phyloP scores from a whole-genome alignment of 2,797 vertebrate genomes.

The Alouatta caraya region DNA sequence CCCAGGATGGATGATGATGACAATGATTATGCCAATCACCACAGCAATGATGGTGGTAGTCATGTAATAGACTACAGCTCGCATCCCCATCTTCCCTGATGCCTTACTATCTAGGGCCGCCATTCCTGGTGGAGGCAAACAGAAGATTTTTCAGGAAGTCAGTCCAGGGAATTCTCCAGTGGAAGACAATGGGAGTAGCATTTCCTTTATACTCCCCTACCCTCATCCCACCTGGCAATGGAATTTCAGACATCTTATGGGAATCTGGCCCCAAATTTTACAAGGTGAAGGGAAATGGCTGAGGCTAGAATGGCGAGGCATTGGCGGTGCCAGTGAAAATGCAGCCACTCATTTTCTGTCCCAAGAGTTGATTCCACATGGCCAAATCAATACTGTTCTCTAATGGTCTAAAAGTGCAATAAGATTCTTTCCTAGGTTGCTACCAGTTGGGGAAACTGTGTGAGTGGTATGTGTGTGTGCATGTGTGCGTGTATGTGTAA shows the following conservation, averaged over 20 bases:
- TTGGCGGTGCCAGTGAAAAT: background rate
- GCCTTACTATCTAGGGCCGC: conserved; percentile 97
- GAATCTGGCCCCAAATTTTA: background rate
- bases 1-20: conserved; percentile 97
- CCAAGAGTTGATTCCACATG: background rate
- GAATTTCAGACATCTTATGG: background rate
- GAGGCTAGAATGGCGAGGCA: background rate
- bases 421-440: background rate
- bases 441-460: background rate
- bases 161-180: conserved; percentile 6
- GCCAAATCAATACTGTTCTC: background rate
- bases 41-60: conserved; percentile 97
- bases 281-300: background rate
- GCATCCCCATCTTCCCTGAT: conserved; percentile 97
- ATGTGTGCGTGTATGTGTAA: background rate
- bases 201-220: background rate
- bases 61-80: conserved; percentile 98
- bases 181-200: background rate
- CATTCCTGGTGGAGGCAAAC: conserved; percentile 90
- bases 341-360: background rate
- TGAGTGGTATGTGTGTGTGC: background rate
- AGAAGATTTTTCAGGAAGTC: conserved; percentile 71
- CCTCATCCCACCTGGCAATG: background rate
- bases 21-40: conserved; percentile 95
- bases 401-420: background rate